Conservation (phyloP, 2,888 invertebrate species). For the Hydrotaea cyrtoneurina region DNA sequence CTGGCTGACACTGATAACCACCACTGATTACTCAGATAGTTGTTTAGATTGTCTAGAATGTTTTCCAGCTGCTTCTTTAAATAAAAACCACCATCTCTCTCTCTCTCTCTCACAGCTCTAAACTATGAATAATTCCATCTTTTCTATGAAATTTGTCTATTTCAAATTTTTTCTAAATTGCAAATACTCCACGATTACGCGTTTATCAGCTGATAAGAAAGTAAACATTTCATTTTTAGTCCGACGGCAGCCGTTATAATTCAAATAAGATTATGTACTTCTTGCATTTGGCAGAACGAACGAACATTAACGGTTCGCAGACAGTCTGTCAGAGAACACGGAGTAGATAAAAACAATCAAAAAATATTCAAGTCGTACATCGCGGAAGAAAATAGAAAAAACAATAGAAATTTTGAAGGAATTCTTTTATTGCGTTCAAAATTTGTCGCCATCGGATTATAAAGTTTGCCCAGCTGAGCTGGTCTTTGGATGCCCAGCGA, state of each 20-base stretch:
- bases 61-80: neutral
- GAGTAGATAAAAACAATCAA: constrained; percentile 5
- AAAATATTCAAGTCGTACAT: too few species aligned
- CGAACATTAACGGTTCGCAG: neutral
- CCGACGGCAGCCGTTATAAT: neutral
- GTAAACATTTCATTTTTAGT: neutral
- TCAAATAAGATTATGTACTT: neutral
- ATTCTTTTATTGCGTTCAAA: too few species aligned
- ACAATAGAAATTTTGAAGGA: too few species aligned
- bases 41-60: neutral
- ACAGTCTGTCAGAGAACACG: constrained; percentile 22
- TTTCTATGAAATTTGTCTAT: neutral
- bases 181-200: neutral
- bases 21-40: neutral
- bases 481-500: too few species aligned
- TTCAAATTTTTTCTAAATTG: neutral
- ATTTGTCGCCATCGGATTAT: too few species aligned
- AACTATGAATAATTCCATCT: neutral
- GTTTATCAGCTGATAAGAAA: constrained; percentile 17
- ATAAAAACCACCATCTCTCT: too few species aligned
- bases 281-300: too few species aligned
- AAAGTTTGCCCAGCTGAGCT: too few species aligned
- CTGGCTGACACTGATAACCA: neutral
- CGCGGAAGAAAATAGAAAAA: too few species aligned
- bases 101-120: neutral